Conservation (phyloP, 2,113 vertebrate species). For the Panthera uncia region DNA sequence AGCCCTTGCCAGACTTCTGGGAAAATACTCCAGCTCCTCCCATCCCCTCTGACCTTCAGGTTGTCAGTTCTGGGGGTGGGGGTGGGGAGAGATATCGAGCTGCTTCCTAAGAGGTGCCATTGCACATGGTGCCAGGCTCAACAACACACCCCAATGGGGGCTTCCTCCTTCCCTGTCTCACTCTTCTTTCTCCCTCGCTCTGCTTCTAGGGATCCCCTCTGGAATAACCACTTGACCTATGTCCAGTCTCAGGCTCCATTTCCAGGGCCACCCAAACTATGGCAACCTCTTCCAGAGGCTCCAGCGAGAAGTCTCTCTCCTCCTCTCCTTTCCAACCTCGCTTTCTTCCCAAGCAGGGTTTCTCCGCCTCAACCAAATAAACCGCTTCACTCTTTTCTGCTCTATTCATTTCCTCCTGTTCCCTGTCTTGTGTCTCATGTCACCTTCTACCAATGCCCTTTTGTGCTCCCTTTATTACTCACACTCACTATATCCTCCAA, state of each 20-base stretch:
- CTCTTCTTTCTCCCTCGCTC: not conserved
- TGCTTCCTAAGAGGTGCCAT: not conserved
- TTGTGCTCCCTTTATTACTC: not conserved
- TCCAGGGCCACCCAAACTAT: not conserved
- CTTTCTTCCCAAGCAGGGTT: not conserved
- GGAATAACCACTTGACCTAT: not conserved
- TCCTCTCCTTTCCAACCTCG: too few relatives aligned
- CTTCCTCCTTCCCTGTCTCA: not conserved
- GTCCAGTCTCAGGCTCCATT: not conserved
- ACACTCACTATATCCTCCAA: not conserved
- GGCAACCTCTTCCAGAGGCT: not conserved
- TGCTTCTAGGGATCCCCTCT: not conserved
- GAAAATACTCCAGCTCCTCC: not conserved
- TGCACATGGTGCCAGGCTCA: fast-evolving
- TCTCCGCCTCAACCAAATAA: not conserved
- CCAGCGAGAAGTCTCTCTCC: not conserved
- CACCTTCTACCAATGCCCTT: not conserved
- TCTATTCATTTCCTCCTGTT: not conserved
- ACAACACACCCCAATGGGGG: not conserved
- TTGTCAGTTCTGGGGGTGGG: not conserved
- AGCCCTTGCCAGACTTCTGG: not conserved
- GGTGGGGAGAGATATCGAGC: too few relatives aligned
- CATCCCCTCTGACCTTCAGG: not conserved
- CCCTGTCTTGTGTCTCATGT: not conserved
- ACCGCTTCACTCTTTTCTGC: too few relatives aligned